Base-by-base conservation (phyloP, 1,140 invertebrate genomes). In the Olivierus martensii region DNA sequence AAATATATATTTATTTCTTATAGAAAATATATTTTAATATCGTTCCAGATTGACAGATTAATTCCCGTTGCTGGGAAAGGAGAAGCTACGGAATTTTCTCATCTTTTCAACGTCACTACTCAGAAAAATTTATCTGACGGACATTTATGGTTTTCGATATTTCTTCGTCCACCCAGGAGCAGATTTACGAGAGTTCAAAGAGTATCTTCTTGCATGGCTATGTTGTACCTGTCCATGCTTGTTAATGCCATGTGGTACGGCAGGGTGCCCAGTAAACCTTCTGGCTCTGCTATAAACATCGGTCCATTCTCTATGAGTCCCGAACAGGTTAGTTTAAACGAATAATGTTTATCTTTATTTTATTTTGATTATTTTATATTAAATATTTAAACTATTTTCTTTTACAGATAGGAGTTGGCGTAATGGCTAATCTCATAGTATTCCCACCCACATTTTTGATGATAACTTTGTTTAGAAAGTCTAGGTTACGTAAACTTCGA, bases 61-160 rank as follows among this genome's bases (percentile, higher is more conserved):
- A 60, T 76, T 35, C 72, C 75, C 3, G 73, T 75, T 2, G 73
- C 74, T n/a, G 71, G 62, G n/a, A 54, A 55, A 47, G 62, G 58
- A 12, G 62, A 63, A 54, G 61, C 62, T 34, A 63, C 60, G 1
- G 68, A 75, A 50, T 73, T 75, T 49, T 60, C 63, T 17, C 71
- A 75, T 59, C 58, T 75, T 45, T 75, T 77, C 61, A 58, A 67
- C 5, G 66, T 70, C 46, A 67, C 64, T 15, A 66, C 69, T 1
- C 63, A 66, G 28, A 71, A 72, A 55, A 71, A 73, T 48, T 61
- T 78, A 0, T 65, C 67, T 12, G 74, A 77, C 55, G 72, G 72
- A 39, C 75, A 77, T 60, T 58, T 77, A 10, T 77, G 75, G 75
- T 71, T 75, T 54, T 75, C 73, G 7, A 67, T 76, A 6, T 69